A percentile compares a stretch with the other conserved stretches of the same genome.
Evolutionary conservation across 2,888 invertebrate genomes (phyloP).

Genomic region (Chrysodeixis includens): DNA sequence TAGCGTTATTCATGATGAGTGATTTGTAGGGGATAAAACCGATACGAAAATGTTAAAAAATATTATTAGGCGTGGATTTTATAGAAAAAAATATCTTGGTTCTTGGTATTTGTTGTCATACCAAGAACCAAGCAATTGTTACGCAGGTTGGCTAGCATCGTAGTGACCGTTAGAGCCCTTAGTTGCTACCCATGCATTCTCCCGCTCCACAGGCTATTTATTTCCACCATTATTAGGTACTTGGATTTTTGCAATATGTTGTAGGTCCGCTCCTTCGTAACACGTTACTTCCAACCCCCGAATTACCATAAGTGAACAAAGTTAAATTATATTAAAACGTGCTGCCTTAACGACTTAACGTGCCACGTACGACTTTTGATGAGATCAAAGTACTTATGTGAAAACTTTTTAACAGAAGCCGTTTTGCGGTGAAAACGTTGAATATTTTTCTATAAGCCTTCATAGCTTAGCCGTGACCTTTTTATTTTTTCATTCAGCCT

Average conservation of each 20-base stretch:
- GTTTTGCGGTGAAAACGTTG: conserved; percentile 18
- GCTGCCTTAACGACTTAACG: conserved; percentile 14
- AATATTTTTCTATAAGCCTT: conserved; percentile 26
- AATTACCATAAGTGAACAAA: background rate
- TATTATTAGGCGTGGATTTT: no score
- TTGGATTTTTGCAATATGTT: background rate
- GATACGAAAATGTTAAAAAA: no score
- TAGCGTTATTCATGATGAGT: no score
- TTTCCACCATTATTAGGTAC: no score
- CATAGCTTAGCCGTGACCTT: conserved; percentile 24
- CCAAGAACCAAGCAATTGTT: no score
- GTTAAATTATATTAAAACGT: conserved; percentile 28
- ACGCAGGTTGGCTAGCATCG: no score
- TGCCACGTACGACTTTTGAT: conserved; percentile 22
- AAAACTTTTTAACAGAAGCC: conserved; percentile 19
- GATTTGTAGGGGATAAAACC: no score
- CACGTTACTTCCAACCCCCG: background rate
- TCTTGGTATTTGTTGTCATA: no score
- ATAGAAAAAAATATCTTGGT: no score
- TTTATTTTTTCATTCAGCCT: conserved; percentile 16
- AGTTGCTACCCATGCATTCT: no score
- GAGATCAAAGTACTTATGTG: conserved; percentile 18
- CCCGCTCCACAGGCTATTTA: no score
- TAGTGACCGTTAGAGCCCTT: no score
- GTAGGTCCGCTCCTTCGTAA: background rate